These are phyloP conservation scores for Strigamia crassipes DNA, from an alignment of 2,888 invertebrate species.

Conservation along the genomic window DNA sequence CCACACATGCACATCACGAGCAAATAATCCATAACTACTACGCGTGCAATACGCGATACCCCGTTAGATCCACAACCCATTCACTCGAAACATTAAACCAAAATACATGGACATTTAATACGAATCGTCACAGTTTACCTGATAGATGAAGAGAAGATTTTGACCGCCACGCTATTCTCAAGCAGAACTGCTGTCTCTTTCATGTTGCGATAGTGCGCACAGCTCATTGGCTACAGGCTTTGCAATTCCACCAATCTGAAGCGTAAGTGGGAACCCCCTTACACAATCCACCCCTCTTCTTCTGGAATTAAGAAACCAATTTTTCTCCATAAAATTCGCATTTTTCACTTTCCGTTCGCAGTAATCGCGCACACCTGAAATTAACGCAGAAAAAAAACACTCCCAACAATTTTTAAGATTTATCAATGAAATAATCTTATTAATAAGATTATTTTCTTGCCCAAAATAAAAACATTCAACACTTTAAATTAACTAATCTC, in stretches of 20 bases:
- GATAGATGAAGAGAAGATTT: slow-evolving; percentile 34
- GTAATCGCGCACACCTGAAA: no score
- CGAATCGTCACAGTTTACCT: slow-evolving; percentile 24
- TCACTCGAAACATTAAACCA: neutral
- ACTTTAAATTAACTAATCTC: no score
- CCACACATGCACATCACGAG: neutral
- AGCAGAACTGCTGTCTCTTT: slow-evolving; percentile 30
- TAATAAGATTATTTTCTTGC: no score
- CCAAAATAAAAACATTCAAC: no score
- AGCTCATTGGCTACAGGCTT: slow-evolving; percentile 28
- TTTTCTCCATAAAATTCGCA: neutral
- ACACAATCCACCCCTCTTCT: slow-evolving; percentile 30
- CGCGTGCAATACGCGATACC: neutral
- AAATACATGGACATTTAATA: slow-evolving; percentile 25
- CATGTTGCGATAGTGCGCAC: slow-evolving; percentile 22
- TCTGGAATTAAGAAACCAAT: neutral
- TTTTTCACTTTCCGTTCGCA: neutral
- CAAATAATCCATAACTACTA: neutral
- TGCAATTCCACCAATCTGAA: slow-evolving; percentile 34
- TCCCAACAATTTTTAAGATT: no score
- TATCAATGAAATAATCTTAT: no score
- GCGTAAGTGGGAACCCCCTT: slow-evolving; percentile 8
- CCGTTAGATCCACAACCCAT: neutral
- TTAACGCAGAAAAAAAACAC: no score
- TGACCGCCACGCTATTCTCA: slow-evolving; percentile 13